Conservation (phyloP, 2,797 vertebrate species). For the Xenopus petersii region DNA sequence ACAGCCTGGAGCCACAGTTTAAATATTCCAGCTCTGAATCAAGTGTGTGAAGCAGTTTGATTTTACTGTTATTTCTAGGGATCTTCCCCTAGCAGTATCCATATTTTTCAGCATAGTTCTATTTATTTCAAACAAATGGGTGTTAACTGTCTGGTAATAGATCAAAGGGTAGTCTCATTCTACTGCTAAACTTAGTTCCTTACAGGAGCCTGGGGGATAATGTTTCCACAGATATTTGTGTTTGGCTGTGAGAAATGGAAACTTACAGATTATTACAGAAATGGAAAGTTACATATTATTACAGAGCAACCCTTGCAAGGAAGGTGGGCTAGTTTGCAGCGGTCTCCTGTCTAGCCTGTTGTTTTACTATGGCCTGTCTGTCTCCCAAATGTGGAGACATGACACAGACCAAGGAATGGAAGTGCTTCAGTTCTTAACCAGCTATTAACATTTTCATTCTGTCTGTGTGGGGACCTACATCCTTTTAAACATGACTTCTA, state of each 20-base stretch:
- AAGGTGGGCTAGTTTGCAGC: slow-evolving; percentile 42
- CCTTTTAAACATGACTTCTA: too few species aligned
- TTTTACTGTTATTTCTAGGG: too few species aligned
- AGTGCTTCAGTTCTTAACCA: slow-evolving; percentile 14
- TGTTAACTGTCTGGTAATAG: slow-evolving; percentile 47
- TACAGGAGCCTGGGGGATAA: slow-evolving; percentile 38
- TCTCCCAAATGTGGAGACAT: slow-evolving; percentile 31
- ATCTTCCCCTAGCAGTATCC: slow-evolving; percentile 12
- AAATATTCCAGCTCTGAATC: too few species aligned
- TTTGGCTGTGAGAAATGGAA: slow-evolving; percentile 36
- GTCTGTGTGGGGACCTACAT: too few species aligned
- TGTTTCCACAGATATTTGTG: slow-evolving; percentile 37
- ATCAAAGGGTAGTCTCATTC: slow-evolving; percentile 45
- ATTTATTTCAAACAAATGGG: slow-evolving; percentile 40
- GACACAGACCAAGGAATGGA: slow-evolving; percentile 36
- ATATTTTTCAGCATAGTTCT: slow-evolving; percentile 18
- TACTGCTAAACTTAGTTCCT: slow-evolving; percentile 42
- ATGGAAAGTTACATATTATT: slow-evolving; percentile 42
- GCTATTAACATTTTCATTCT: slow-evolving; percentile 1
- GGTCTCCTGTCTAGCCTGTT: slow-evolving; percentile 38
- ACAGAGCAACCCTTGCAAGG: slow-evolving; percentile 36
- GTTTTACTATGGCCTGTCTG: slow-evolving; percentile 37
- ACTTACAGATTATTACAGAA: slow-evolving; percentile 43
- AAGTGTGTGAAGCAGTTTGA: too few species aligned
- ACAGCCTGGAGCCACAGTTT: too few species aligned